Base-by-base conservation (phyloP, 2,888 invertebrate species). In the Cremastinae sp. region DNA sequence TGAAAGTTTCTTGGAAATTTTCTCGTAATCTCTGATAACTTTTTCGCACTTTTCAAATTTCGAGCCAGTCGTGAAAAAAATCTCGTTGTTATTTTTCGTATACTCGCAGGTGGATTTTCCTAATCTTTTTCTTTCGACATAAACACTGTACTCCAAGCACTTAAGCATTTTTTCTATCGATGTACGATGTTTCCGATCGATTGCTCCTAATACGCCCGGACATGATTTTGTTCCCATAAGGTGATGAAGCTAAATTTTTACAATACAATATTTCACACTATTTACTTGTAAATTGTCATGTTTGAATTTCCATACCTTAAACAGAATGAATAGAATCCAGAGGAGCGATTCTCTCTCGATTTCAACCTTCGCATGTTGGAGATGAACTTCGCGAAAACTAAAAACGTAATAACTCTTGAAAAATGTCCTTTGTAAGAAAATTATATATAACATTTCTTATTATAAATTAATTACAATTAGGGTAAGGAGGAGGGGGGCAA, bases 281-380 rank as follows among this genome's bases (percentile, higher is more conserved):
- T n/a, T n/a, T n/a, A n/a, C n/a, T n/a, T n/a, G n/a, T n/a, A n/a
- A n/a, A n/a, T n/a, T n/a, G n/a, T n/a, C n/a, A n/a, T n/a, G n/a
- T n/a, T n/a, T n/a, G 3, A 20, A 0, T 14, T 2, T 45, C 7
- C 1, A 9, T 81, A 86, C 86, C 69, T 88, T 87, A 59, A 86
- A 87, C 0, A 87, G 79, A 58, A 88, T 85, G 69, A 83, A 86
- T n/a, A 87, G 64, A 55, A 86, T 80, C 84, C 85, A 84, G 0
- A 79, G 71, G 75, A 85, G 79, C 4, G 87, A 84, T 47, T 87
- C 84, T 7, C 53, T 75, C 68, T 87, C 87, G 47, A 82, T 61
- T 5, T 56, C 53, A 0, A 28, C 53, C 22, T 66, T 71, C 0
- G 28, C 20, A n/a, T 65, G 35, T 7, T 66, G 64, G 8, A 84